These are phyloP conservation scores for Triplophysa yarkandensis DNA, from an alignment of 2,797 vertebrate genomes.

Conservation along the genomic window DNA sequence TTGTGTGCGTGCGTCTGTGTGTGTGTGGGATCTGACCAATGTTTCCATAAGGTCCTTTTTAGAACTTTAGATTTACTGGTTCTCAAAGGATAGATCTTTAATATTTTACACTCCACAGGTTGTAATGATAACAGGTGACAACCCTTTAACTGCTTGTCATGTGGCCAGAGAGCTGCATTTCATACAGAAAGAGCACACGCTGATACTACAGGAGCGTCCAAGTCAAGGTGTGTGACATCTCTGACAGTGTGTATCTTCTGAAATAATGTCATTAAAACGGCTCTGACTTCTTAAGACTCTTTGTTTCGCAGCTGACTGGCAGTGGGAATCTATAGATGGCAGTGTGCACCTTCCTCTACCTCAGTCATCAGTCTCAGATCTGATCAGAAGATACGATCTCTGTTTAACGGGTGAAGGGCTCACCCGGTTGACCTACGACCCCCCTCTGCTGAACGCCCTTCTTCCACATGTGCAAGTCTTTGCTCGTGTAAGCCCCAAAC, in stretches of 20 bases:
- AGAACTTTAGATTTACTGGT: too few species aligned
- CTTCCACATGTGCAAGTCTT: slow-evolving; percentile 90
- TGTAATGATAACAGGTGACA: slow-evolving; percentile 98
- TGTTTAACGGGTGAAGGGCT: slow-evolving; percentile 93
- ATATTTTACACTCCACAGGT: slow-evolving; percentile 75
- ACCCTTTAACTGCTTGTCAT: slow-evolving; percentile 92
- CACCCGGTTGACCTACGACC: slow-evolving; percentile 72
- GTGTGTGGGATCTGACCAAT: too few species aligned
- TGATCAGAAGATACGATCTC: slow-evolving; percentile 79
- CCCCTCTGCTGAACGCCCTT: slow-evolving; percentile 76
- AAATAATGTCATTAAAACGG: neutral
- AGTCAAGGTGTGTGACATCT: slow-evolving; percentile 68
- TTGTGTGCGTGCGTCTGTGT: too few species aligned
- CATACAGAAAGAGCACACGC: slow-evolving; percentile 83
- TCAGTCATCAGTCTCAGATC: slow-evolving; percentile 67
- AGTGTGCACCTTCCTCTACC: slow-evolving; percentile 70
- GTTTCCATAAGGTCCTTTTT: too few species aligned
- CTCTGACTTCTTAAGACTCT: slow-evolving; percentile 13
- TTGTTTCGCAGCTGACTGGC: slow-evolving; percentile 76
- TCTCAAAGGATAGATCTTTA: neutral
- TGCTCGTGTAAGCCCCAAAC: slow-evolving; percentile 93
- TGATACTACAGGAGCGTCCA: slow-evolving; percentile 81
- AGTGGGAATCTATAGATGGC: slow-evolving; percentile 88
- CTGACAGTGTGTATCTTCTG: neutral
- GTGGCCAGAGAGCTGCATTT: slow-evolving; percentile 94